Evolutionary conservation across 2,888 invertebrate genomes (phyloP), one percentile per base, ranked within the genome.

Genomic region (Gibbula magus): DNA sequence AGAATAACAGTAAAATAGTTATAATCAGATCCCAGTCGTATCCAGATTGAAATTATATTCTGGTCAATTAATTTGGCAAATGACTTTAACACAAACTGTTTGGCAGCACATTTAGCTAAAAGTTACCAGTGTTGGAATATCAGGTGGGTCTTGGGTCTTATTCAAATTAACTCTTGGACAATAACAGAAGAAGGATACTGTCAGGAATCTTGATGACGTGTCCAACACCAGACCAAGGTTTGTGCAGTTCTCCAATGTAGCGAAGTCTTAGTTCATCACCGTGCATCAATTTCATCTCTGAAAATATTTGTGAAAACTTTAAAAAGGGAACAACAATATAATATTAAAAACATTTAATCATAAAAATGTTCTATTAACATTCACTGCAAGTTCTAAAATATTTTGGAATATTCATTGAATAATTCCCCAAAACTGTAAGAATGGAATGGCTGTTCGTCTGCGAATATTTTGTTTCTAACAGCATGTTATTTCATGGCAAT

Each of bases 251-350:
- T 53, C 98, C 98, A 0, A 97, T 95, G 82, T 92, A 98, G 89
- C 98, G 96, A 86, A 99, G 94, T 88, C 98, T 94, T 78, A 99
- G 93, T 92, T 99, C 99, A 94, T 99, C 99, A 8, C 99, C 99
- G 91, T 99, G 99, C 99, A 99, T 99, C 78, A 99, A 93, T 92
- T 98, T 98, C 97, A 99, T 98, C 91, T 99, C 99, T 94, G 89
- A 82, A 86, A 85, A 53, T 16, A 1, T 25, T 25, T 18, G 25
- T 32, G 10, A 25, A 10, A 13, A 16, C 32, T 2, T 18, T 7
- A n/a, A 10, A 70, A 70, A 25, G 10, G 8, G n/a, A 29, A 70
- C 20, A 70, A 29, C 1, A 20, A 8, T 3, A 45, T 20, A 16
- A 75, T 51, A 39, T 18, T 75, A 51, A 10, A 13, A 13, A 20